Percentiles rank a stretch among this genome's conserved stretches.
phyloP scores from a whole-genome alignment of 1,140 invertebrate genomes.

The Lamellibrachia luymesi region DNA sequence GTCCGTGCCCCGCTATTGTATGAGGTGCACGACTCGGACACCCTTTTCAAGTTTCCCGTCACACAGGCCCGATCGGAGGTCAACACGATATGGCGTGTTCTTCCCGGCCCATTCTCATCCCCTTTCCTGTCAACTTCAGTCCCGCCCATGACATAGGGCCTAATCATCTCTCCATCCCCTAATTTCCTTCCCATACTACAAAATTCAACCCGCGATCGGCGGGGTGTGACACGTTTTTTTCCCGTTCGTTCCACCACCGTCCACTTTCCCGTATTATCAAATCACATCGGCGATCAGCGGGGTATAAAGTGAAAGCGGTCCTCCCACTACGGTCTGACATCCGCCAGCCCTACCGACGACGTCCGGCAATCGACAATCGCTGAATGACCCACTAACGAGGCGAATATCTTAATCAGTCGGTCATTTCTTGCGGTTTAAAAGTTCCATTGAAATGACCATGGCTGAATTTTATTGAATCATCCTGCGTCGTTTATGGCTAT shows the following conservation, averaged over 20 bases:
- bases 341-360: background rate
- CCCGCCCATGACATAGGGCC: too few species aligned
- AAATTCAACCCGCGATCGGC: too few species aligned
- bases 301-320: background rate
- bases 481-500: background rate
- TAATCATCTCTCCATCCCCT: too few species aligned
- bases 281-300: background rate
- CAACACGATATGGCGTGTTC: too few species aligned
- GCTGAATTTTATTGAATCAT: background rate
- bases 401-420: background rate
- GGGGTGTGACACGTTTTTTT: background rate
- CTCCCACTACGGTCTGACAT: background rate
- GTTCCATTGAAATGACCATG: background rate
- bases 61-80: too few species aligned
- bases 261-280: background rate
- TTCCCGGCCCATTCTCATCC: too few species aligned
- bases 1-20: too few species aligned
- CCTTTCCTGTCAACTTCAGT: too few species aligned
- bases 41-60: too few species aligned
- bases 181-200: too few species aligned
- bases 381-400: background rate
- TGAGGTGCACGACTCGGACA: too few species aligned
- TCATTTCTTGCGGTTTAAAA: background rate
- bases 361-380: background rate
- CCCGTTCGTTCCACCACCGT: background rate